These are phyloP conservation scores for Scalopus aquaticus DNA, from an alignment of 2,113 vertebrate species.

Conservation along the genomic window DNA sequence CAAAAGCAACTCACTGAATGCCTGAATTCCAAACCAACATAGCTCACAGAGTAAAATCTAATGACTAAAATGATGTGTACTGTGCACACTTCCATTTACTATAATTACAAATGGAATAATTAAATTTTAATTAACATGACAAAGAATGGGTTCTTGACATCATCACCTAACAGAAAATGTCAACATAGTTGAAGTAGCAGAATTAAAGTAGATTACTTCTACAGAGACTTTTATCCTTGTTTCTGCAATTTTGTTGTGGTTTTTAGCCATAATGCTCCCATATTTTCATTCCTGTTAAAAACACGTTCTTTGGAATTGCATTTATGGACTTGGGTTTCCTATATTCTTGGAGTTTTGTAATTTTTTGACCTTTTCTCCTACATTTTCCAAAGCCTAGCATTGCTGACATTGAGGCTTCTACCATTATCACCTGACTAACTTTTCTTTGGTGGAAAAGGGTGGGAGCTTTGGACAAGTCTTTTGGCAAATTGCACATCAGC, in stretches of 20 bases:
- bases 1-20: constrained; percentile 49
- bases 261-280: neutral
- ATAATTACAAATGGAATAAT: neutral
- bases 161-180: neutral
- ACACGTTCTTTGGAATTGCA: neutral
- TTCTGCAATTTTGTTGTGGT: neutral
- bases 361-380: neutral
- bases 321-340: constrained; percentile 37
- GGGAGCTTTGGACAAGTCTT: constrained; percentile 79
- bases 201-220: neutral
- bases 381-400: constrained; percentile 35
- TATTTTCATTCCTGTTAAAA: constrained; percentile 48
- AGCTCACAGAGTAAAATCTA: neutral
- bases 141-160: neutral
- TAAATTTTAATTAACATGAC: neutral
- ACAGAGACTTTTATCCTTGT: neutral
- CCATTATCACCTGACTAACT: constrained; percentile 74
- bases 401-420: constrained; percentile 69
- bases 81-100: neutral
- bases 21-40: constrained; percentile 36
- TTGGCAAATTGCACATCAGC: constrained; percentile 81
- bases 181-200: neutral
- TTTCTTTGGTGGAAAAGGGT: constrained; percentile 84
- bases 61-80: neutral
- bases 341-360: constrained; percentile 34